Percentiles rank a stretch among this genome's conserved stretches.
These are phyloP conservation scores for Eumacrocentrus americanus DNA, from an alignment of 2,888 invertebrate genomes.

Conservation along the genomic window DNA sequence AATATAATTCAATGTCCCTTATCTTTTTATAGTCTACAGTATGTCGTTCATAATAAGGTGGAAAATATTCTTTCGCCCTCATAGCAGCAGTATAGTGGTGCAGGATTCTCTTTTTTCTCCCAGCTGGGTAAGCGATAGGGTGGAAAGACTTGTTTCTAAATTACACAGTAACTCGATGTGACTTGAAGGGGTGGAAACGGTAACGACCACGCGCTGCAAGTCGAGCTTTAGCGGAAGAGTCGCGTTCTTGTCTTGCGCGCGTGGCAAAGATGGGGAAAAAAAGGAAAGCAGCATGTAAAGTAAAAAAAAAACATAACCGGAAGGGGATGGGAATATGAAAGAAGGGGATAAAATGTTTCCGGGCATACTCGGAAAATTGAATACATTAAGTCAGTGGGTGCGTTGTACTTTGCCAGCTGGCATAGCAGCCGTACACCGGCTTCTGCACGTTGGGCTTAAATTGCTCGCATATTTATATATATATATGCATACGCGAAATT, in stretches of 20 bases:
- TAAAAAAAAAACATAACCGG: constrained; percentile 1
- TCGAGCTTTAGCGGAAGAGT: too few relatives aligned
- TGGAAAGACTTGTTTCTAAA: background rate
- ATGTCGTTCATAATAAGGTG: background rate
- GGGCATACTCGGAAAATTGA: constrained; percentile 38
- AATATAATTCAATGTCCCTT: constrained; percentile 8
- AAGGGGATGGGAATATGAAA: constrained; percentile 9
- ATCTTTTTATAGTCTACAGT: background rate
- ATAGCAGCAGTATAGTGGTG: too few relatives aligned
- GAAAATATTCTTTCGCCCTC: background rate
- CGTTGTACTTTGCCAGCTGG: too few relatives aligned
- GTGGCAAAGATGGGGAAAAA: too few relatives aligned
- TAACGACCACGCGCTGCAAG: too few relatives aligned
- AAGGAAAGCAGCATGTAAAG: too few relatives aligned
- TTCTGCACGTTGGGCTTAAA: constrained; percentile 36
- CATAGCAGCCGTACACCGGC: background rate
- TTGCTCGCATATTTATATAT: constrained; percentile 31
- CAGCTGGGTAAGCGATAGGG: too few relatives aligned
- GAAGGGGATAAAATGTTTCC: constrained; percentile 11
- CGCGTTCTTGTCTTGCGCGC: too few relatives aligned
- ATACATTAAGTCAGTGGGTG: constrained; percentile 43
- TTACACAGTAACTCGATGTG: background rate
- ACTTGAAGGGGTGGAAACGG: background rate
- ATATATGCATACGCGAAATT: constrained; percentile 30
- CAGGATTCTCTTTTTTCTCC: background rate